Conservation (phyloP, 2,113 vertebrate species). For the Alosa alosa region DNA sequence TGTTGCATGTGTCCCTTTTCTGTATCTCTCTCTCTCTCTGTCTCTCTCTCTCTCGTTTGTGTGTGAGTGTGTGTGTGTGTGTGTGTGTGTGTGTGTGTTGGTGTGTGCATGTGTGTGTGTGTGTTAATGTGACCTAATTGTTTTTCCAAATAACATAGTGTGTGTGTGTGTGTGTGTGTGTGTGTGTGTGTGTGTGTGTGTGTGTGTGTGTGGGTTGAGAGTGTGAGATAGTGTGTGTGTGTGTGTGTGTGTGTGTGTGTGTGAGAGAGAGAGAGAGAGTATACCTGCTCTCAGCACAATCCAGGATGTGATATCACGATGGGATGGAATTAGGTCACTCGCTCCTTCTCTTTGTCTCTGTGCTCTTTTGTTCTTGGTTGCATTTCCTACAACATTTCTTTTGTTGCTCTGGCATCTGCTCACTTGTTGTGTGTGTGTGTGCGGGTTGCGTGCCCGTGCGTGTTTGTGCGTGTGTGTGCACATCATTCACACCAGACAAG, state of each 20-base stretch:
- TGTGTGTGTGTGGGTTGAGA: background rate
- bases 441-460: background rate
- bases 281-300: background rate
- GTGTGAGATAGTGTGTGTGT: too few relatives aligned
- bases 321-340: conserved; percentile 37
- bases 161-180: conserved; percentile 21
- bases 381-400: conserved; percentile 19
- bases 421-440: background rate
- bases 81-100: background rate
- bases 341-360: conserved; percentile 19
- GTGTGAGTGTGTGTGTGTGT: background rate
- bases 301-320: background rate
- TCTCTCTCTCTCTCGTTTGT: background rate
- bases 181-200: background rate
- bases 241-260: too few relatives aligned
- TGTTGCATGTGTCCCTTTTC: background rate
- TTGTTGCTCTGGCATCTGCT: background rate
- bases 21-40: background rate
- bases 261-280: too few relatives aligned
- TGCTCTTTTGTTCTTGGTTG: conserved; percentile 42
- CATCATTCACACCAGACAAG: background rate
- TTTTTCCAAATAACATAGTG: background rate
- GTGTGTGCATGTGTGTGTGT: background rate
- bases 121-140: background rate
- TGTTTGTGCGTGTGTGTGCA: background rate